These are phyloP conservation scores for Nasonia oneida DNA, from an alignment of 2,888 invertebrate species.

Conservation along the genomic window DNA sequence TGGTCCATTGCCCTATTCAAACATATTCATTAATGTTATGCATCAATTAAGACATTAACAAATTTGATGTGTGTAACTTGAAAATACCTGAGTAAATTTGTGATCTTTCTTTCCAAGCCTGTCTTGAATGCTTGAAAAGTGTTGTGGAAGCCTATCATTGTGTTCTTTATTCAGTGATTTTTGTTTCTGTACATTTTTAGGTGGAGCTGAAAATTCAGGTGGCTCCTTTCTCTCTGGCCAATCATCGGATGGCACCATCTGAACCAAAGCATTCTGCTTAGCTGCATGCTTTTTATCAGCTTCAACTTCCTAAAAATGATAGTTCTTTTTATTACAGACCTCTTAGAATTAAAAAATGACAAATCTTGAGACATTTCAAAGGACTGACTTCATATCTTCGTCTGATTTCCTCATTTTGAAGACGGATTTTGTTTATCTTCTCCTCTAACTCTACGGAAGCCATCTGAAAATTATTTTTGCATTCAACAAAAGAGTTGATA, in stretches of 20 bases:
- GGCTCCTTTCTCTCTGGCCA: slow-evolving; percentile 78
- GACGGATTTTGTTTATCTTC: slow-evolving; percentile 75
- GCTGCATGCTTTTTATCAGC: slow-evolving; percentile 79
- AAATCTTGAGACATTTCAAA: neutral
- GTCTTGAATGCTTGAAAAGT: slow-evolving; percentile 67
- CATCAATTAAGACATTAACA: slow-evolving; percentile 5
- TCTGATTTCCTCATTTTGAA: slow-evolving; percentile 76
- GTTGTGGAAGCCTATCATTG: slow-evolving; percentile 67
- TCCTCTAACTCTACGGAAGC: slow-evolving; percentile 73
- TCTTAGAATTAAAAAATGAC: neutral
- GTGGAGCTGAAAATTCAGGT: slow-evolving; percentile 72
- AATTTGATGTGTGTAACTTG: slow-evolving; percentile 8
- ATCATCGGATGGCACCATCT: slow-evolving; percentile 77
- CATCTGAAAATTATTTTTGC: slow-evolving; percentile 68
- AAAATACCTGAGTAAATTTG: slow-evolving; percentile 71
- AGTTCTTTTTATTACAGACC: neutral
- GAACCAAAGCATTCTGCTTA: slow-evolving; percentile 77
- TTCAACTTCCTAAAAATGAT: slow-evolving; percentile 76
- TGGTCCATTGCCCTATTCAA: slow-evolving; percentile 76
- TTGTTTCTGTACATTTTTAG: slow-evolving; percentile 67
- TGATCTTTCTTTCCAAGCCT: slow-evolving; percentile 72
- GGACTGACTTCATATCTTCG: slow-evolving; percentile 73
- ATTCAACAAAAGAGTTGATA: neutral
- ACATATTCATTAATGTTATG: slow-evolving; percentile 17
- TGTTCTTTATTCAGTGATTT: slow-evolving; percentile 63